Conservation (phyloP, 2,113 vertebrate genomes). For the Myanophis thanlyinensis region DNA sequence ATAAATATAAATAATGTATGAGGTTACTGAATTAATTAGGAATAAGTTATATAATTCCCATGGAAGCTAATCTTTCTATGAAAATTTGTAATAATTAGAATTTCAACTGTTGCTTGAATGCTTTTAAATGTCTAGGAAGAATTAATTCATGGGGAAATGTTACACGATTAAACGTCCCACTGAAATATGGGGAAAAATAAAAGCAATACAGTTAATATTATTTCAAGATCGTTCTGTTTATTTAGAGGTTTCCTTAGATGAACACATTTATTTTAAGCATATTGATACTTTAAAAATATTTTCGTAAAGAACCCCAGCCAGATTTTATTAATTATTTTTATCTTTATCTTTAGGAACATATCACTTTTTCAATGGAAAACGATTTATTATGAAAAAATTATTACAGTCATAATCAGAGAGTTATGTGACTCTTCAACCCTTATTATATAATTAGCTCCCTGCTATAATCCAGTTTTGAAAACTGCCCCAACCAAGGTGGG, state of each 20-base stretch:
- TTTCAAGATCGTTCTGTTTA: background rate
- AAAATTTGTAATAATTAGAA: background rate
- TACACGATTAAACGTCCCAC: background rate
- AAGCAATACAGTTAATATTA: background rate
- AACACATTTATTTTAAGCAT: background rate
- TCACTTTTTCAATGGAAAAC: background rate
- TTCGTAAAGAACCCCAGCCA: background rate
- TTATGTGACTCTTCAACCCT: background rate
- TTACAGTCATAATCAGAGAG: background rate
- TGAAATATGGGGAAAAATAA: background rate
- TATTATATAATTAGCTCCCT: background rate
- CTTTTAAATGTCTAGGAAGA: background rate
- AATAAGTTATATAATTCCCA: background rate
- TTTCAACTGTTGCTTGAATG: background rate
- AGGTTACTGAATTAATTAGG: background rate
- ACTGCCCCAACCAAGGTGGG: background rate
- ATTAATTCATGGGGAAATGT: background rate
- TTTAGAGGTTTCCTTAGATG: background rate
- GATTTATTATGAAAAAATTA: background rate
- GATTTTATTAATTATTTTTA: background rate
- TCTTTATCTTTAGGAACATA: too few species aligned
- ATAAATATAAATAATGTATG: background rate
- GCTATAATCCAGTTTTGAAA: background rate
- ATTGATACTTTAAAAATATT: background rate
- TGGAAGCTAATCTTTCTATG: background rate